These are phyloP conservation scores for Papilio machaon DNA, from an alignment of 1,140 invertebrate species.

Conservation along the genomic window DNA sequence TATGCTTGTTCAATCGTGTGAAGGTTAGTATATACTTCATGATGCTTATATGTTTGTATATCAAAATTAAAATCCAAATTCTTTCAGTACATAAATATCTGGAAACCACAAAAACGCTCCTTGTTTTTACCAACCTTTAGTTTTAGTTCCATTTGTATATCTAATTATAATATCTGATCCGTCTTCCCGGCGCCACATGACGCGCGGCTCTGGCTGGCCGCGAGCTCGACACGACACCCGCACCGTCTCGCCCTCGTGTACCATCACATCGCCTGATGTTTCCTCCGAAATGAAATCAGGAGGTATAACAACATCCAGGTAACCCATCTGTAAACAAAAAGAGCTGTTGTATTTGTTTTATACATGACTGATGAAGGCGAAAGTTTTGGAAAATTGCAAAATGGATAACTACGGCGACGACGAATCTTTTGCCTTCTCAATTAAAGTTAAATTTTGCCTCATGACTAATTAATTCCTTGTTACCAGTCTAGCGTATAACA, in stretches of 20 bases:
- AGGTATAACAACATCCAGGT: slow-evolving; percentile 91
- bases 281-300: slow-evolving; percentile 92
- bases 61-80: background rate
- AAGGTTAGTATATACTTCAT: too few species aligned
- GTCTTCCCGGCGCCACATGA: slow-evolving; percentile 94
- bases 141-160: slow-evolving; percentile 84
- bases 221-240: slow-evolving; percentile 85
- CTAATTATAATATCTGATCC: slow-evolving; percentile 90
- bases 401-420: too few species aligned
- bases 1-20: too few species aligned
- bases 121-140: slow-evolving; percentile 79
- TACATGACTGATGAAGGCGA: too few species aligned
- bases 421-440: too few species aligned
- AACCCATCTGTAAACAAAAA: slow-evolving; percentile 85
- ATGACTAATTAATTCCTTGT: background rate
- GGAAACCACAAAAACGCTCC: background rate
- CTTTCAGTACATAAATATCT: background rate
- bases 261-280: slow-evolving; percentile 91
- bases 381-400: too few species aligned
- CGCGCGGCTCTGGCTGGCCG: slow-evolving; percentile 90
- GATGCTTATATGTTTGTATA: too few species aligned
- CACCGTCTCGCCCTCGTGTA: slow-evolving; percentile 90
- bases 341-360: background rate
- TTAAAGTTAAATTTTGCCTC: too few species aligned
- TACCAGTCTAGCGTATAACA: slow-evolving; percentile 11